Percentiles rank a stretch among this genome's conserved stretches.
Conservation (phyloP, 2,113 vertebrate species). For the Burhinus bistriatus region DNA sequence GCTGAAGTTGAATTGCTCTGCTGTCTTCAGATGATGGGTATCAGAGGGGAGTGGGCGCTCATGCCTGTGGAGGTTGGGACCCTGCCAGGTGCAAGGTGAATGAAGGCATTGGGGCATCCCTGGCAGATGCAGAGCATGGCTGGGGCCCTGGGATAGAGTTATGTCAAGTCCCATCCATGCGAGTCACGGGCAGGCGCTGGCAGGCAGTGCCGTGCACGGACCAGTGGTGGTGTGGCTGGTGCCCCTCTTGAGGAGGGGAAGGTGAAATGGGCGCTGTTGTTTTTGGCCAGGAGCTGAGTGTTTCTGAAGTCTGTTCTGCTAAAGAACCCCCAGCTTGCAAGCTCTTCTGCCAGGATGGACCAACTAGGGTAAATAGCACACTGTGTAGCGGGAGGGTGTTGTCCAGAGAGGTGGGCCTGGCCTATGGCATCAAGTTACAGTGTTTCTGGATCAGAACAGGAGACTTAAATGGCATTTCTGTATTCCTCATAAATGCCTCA, state of each 20-base stretch:
- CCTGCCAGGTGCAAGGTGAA: not conserved
- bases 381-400: not conserved
- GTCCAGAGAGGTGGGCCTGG: not conserved
- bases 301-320: not conserved
- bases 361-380: fast-evolving
- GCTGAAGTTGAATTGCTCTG: not conserved
- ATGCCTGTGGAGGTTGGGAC: not conserved
- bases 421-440: not conserved
- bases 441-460: not conserved
- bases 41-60: not conserved
- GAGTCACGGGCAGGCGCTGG: not conserved
- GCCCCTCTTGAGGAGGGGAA: fast-evolving
- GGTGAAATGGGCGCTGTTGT: not conserved
- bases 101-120: not conserved
- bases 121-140: fast-evolving
- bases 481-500: not conserved
- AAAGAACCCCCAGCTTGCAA: not conserved
- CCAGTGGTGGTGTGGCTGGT: not conserved
- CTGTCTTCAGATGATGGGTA: not conserved
- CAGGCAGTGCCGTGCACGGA: fast-evolving
- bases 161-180: fast-evolving
- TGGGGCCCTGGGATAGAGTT: not conserved
- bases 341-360: not conserved
- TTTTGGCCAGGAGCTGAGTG: not conserved
- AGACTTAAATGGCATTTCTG: not conserved